phyloP scores from a whole-genome alignment of 2,888 invertebrate genomes.

The Drosophila tripunctata region DNA sequence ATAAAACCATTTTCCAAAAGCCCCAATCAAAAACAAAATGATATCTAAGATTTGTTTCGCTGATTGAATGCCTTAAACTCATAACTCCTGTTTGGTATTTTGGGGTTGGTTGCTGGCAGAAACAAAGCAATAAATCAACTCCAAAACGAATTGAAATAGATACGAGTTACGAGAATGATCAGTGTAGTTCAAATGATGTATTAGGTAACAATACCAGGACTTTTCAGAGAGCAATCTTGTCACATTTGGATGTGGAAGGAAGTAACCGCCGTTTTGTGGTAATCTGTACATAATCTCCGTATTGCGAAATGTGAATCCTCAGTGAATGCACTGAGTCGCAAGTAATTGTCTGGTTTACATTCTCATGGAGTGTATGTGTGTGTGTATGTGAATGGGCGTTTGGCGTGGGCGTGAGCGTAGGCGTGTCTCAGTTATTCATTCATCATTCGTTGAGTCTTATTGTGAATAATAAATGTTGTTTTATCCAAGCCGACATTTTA shows the following conservation, averaged over 20 bases:
- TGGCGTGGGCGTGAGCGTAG: not conserved
- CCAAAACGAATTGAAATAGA: not conserved
- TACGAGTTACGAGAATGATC: not conserved
- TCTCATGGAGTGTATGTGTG: no score
- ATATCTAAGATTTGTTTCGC: not conserved
- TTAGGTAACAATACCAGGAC: no score
- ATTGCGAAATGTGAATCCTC: conserved; percentile 3
- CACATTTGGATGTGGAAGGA: not conserved
- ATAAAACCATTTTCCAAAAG: no score
- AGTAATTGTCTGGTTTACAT: conserved; percentile 36
- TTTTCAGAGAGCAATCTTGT: no score
- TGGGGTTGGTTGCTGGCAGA: no score
- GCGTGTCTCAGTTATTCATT: conserved; percentile 50
- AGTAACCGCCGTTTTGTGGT: conserved; percentile 36
- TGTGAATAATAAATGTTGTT: conserved; percentile 71
- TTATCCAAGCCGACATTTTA: conserved; percentile 69
- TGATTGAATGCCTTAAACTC: not conserved
- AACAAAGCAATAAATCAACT: not conserved
- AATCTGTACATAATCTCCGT: conserved; percentile 45
- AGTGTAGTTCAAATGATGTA: not conserved
- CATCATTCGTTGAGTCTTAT: conserved; percentile 65
- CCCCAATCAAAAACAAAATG: no score
- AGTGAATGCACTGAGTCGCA: conserved; percentile 12
- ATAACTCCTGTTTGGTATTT: no score
- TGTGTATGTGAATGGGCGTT: not conserved